Evolutionary conservation across 2,888 invertebrate genomes (phyloP).

Genomic region (Anodontia alba): DNA sequence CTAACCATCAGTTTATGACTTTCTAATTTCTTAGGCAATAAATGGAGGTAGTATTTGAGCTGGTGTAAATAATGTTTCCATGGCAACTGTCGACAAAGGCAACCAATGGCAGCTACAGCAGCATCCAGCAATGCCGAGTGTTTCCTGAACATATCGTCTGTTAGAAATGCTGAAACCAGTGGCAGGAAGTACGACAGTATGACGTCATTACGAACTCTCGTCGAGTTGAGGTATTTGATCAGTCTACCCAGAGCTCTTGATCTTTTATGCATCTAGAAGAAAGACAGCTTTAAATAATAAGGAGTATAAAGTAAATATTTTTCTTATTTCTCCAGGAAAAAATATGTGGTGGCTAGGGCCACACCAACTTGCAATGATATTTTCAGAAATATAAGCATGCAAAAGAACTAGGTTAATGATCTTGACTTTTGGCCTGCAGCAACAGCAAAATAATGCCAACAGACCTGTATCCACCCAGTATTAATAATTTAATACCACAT

Average conservation of each 20-base stretch:
- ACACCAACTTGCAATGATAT: too few relatives aligned
- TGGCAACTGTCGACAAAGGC: slow-evolving; percentile 91
- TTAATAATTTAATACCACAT: too few relatives aligned
- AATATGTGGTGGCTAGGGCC: too few relatives aligned
- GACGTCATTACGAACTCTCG: slow-evolving; percentile 85
- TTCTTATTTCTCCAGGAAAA: too few relatives aligned
- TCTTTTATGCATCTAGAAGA: slow-evolving; percentile 92
- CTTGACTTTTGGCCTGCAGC: too few relatives aligned
- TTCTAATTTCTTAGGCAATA: slow-evolving; percentile 89
- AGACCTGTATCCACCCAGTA: too few relatives aligned
- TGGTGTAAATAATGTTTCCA: slow-evolving; percentile 96
- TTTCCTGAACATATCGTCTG: slow-evolving; percentile 90
- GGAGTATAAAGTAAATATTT: too few relatives aligned
- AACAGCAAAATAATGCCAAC: too few relatives aligned
- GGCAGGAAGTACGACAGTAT: slow-evolving; percentile 95
- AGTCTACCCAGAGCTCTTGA: slow-evolving; percentile 92
- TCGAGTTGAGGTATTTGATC: slow-evolving; percentile 81
- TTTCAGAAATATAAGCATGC: too few relatives aligned
- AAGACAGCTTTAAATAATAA: too few relatives aligned
- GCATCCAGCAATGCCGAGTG: slow-evolving; percentile 91
- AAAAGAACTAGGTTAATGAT: too few relatives aligned
- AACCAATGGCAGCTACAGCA: slow-evolving; percentile 92
- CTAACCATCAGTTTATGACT: slow-evolving; percentile 93
- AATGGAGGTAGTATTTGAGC: slow-evolving; percentile 92
- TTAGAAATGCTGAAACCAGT: slow-evolving; percentile 91